A percentile compares a stretch with the other conserved stretches of the same genome.
phyloP scores from a whole-genome alignment of 1,140 invertebrate genomes.

The Magallana ariakensis region DNA sequence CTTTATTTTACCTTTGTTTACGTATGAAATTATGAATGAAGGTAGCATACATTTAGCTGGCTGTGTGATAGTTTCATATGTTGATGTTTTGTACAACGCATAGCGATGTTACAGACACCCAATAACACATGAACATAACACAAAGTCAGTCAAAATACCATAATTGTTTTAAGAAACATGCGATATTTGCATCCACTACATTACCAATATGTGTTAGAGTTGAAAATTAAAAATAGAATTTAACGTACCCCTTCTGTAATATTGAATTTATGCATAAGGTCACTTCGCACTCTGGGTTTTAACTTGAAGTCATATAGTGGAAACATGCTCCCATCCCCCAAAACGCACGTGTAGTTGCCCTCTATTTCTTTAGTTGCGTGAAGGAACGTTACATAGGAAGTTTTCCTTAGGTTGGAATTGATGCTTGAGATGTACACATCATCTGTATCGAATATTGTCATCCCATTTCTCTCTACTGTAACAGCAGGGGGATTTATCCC shows the following conservation, averaged over 20 bases:
- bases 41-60: too few relatives aligned
- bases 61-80: too few relatives aligned
- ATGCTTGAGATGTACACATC: background rate
- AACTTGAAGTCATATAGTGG: background rate
- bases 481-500: background rate
- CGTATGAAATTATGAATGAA: too few relatives aligned
- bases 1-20: too few relatives aligned
- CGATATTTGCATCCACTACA: too few relatives aligned
- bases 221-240: background rate
- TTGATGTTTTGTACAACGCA: too few relatives aligned
- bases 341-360: background rate
- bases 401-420: background rate
- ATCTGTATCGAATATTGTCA: background rate
- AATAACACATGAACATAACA: too few relatives aligned
- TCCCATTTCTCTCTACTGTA: background rate
- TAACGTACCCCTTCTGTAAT: background rate
- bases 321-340: background rate
- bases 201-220: too few relatives aligned
- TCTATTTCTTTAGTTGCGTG: background rate
- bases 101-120: too few relatives aligned
- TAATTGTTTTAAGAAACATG: too few relatives aligned
- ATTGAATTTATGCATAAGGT: background rate
- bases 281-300: background rate
- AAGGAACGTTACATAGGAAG: background rate
- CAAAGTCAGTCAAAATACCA: too few relatives aligned